A percentile compares a stretch with the other conserved stretches of the same genome.
These are phyloP conservation scores for Oophaga sylvatica DNA, from an alignment of 2,797 vertebrate species.

Conservation along the genomic window DNA sequence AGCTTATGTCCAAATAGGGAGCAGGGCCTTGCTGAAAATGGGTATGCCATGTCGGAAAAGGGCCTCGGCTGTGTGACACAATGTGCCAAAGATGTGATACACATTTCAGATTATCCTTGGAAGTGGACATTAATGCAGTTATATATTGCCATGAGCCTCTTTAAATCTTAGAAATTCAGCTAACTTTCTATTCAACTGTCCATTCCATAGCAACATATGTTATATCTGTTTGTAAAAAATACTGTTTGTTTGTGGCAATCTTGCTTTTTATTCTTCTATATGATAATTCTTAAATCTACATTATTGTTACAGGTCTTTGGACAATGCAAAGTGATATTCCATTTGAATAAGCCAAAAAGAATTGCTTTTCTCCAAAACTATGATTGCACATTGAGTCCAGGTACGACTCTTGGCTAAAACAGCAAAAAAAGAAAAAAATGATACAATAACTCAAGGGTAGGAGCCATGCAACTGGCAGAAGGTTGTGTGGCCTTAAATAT, in stretches of 20 bases:
- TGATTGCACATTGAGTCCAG: conserved; percentile 71
- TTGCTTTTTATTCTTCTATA: neutral
- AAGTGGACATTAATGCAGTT: neutral
- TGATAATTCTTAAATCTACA: conserved; percentile 23
- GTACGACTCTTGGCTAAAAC: conserved; percentile 61
- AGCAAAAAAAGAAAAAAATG: too few species aligned
- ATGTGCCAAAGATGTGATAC: too few species aligned
- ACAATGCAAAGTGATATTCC: conserved; percentile 72
- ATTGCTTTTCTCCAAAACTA: conserved; percentile 68
- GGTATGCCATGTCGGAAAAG: too few species aligned
- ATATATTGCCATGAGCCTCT: neutral
- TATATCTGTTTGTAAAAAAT: neutral
- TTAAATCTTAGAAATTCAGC: neutral
- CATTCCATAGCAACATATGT: neutral
- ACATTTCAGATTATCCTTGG: too few species aligned
- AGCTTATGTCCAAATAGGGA: too few species aligned
- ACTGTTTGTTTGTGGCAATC: neutral
- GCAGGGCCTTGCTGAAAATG: too few species aligned
- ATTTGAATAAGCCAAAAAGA: conserved; percentile 64
- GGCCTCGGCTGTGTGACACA: too few species aligned
- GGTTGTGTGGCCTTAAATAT: too few species aligned
- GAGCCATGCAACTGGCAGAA: too few species aligned
- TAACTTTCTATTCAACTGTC: neutral
- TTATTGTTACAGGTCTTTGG: conserved; percentile 72
- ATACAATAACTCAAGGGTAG: too few species aligned